Conservation (phyloP, 2,888 invertebrate genomes). For the Acrobasis consociella region DNA sequence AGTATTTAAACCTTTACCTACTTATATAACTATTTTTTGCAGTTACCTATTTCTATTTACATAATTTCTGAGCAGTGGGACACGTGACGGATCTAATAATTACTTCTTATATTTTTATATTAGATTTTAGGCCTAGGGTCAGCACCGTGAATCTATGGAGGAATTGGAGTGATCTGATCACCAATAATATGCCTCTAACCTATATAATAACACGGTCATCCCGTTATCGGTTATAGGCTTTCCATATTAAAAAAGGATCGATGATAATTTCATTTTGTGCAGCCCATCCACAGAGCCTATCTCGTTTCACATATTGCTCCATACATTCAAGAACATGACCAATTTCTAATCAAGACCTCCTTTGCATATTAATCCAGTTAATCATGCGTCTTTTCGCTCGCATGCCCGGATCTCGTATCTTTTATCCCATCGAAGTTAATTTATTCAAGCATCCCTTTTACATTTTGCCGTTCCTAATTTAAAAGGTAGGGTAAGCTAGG, state of each 20-base stretch:
- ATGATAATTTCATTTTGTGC: too few relatives aligned
- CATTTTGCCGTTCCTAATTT: conserved; percentile 9
- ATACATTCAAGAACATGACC: background rate
- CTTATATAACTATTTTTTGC: background rate
- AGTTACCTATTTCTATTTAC: background rate
- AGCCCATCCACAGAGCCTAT: background rate
- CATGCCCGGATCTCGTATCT: conserved; percentile 9
- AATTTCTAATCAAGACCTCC: background rate
- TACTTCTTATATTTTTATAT: too few relatives aligned
- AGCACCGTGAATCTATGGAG: too few relatives aligned
- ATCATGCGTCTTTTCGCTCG: conserved; percentile 7
- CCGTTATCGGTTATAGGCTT: too few relatives aligned
- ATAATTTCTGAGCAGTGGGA: too few relatives aligned
- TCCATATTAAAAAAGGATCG: too few relatives aligned
- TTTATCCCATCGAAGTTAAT: conserved; percentile 13
- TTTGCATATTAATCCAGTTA: conserved; percentile 18
- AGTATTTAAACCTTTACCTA: conserved; percentile 48
- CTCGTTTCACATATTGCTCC: background rate
- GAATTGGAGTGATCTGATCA: too few relatives aligned
- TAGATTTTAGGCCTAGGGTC: too few relatives aligned
- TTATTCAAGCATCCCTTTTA: conserved; percentile 16
- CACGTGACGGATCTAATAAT: too few relatives aligned
- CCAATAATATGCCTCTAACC: too few relatives aligned
- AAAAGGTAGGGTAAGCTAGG: conserved; percentile 7
- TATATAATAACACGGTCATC: too few relatives aligned